phyloP scores from a whole-genome alignment of 2,888 invertebrate species.

The Netelia fuscicornis region DNA sequence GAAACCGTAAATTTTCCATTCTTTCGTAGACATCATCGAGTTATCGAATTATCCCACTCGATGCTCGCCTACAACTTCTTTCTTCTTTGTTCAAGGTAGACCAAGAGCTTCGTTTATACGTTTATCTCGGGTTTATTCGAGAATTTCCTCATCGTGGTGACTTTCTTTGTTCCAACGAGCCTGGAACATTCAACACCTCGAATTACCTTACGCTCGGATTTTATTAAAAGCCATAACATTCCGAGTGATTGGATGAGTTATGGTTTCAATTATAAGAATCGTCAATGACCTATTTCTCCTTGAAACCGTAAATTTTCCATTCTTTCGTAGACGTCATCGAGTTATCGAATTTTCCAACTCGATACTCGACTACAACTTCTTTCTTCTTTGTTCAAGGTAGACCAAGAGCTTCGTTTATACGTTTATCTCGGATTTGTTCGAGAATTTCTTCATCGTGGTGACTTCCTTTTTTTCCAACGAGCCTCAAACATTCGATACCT shows the following conservation, averaged over 20 bases:
- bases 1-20: background rate
- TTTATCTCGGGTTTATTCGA: too few relatives aligned
- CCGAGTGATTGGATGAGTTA: background rate
- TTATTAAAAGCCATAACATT: background rate
- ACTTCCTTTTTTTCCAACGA: background rate
- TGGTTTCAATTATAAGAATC: background rate
- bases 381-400: constrained; percentile 17
- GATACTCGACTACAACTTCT: too few relatives aligned
- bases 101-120: too few relatives aligned
- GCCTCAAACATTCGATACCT: background rate
- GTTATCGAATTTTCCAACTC: background rate
- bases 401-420: background rate
- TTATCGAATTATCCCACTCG: background rate
- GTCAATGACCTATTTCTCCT: background rate
- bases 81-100: too few relatives aligned
- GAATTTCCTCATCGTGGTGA: background rate
- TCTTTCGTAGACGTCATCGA: background rate
- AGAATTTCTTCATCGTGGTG: background rate
- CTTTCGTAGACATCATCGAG: background rate
- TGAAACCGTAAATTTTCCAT: background rate
- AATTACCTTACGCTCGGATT: background rate
- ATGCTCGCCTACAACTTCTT: too few relatives aligned
- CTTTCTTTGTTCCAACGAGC: background rate
- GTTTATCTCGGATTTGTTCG: background rate
- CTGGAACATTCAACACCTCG: background rate